A percentile compares a stretch with the other conserved stretches of the same genome.
phyloP scores from a whole-genome alignment of 2,797 vertebrate species.

The Helostoma temminkii region DNA sequence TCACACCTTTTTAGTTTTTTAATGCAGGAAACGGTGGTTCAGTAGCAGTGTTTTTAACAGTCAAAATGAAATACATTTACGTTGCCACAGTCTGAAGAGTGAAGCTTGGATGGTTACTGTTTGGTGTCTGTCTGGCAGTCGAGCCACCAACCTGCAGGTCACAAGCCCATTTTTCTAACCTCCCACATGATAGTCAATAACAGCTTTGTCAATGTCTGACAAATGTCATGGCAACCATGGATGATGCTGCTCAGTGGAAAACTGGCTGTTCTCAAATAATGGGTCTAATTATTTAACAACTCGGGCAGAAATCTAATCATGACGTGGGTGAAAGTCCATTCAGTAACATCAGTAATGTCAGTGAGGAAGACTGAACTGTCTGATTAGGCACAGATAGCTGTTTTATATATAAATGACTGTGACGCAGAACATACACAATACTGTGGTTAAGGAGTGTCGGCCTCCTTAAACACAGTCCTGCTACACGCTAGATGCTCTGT shows the following conservation, averaged over 20 bases:
- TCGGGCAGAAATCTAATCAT: conserved; percentile 50
- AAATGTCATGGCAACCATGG: conserved; percentile 28
- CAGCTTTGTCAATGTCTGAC: conserved; percentile 32
- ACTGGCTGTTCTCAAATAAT: conserved; percentile 51
- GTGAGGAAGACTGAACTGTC: conserved; percentile 35
- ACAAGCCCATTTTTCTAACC: background rate
- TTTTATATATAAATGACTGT: conserved; percentile 19
- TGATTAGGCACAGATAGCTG: conserved; percentile 21
- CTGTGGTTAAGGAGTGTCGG: no score
- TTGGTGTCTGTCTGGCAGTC: conserved; percentile 17
- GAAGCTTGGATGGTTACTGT: background rate
- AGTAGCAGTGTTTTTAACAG: background rate
- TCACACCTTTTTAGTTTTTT: background rate
- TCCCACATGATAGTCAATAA: background rate
- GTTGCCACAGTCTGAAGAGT: background rate
- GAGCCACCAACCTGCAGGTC: conserved; percentile 10
- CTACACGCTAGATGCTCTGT: background rate
- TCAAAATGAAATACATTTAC: background rate
- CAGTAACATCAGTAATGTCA: conserved; percentile 15
- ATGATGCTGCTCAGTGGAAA: conserved; percentile 33
- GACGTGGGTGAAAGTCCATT: conserved; percentile 35
- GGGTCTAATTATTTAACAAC: conserved; percentile 54
- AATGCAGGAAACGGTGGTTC: background rate
- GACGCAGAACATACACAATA: background rate
- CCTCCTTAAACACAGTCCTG: conserved; percentile 4